Base-by-base conservation (phyloP, 2,113 vertebrate species). In the Sapayoa aenigma region DNA sequence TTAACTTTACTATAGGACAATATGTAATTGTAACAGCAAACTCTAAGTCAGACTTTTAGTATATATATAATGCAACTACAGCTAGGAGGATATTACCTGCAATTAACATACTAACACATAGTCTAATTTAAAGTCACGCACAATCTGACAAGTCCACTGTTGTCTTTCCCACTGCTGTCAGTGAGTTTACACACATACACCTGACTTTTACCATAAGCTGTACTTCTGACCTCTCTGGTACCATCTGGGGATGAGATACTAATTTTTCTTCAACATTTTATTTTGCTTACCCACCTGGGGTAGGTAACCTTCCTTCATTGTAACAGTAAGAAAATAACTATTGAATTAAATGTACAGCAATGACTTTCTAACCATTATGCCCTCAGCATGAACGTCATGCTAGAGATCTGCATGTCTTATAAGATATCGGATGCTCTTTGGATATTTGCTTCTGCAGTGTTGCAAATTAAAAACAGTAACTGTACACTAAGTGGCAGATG, bases 171-270 rank as follows among this genome's bases (percentile, higher is more conserved):
- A 73, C 15, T 37, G 46, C 65, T 65, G 33, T 56, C 83, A 79
- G 56, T 25, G 3, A 6, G 67, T 46, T 75, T 56, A 58, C n/a
- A 68, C 17, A 7, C 50, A 23, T 24, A 59, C 33, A 60, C 24
- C 33, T 91, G 83, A 63, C 59, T 78, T 85, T 72, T 49, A 67
- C 73, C 89, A 85, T 56, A 52, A 90, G 87, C 56, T 94, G 66
- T n/a, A 92, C 76, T 52, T 96, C 93, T 52, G 95, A 28, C 23
- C 76, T 90, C 30, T 90, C 83, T 79, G 90, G 58, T 78, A 50
- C 58, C 76, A 91, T 85, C 59, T 7, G 17, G 31, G 97, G 94
- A 37, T 2, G 56, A 77, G 94, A 91, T 16, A 78, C 5, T 69
- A 93, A 44, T 49, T 63, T 59, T 76, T 91, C 81, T 71, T 84